Evolutionary conservation across 2,113 vertebrate species (phyloP).

Genomic region (Elephas maximus): DNA sequence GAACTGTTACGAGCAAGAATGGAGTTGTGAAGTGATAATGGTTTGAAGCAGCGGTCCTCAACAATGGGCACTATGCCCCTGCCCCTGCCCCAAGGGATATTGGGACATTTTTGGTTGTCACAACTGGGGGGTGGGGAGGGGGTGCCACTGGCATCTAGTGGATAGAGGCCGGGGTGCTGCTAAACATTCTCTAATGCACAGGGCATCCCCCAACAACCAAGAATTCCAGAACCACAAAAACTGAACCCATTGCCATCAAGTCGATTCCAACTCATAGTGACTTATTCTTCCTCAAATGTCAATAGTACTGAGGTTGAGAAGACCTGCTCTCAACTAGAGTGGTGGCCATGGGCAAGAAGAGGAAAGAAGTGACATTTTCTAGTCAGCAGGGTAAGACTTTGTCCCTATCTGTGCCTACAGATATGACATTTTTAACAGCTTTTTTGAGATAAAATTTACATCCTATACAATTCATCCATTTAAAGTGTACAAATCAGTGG

Average conservation of each 20-base stretch:
- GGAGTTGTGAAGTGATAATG: not conserved
- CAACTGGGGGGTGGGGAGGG: not conserved
- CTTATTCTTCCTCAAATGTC: not conserved
- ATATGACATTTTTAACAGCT: not conserved
- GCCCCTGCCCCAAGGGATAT: fast-evolving
- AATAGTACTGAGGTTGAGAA: not conserved
- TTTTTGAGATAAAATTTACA: not conserved
- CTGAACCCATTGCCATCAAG: no score
- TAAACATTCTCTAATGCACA: not conserved
- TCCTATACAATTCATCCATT: not conserved
- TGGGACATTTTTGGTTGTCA: not conserved
- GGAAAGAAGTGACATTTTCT: not conserved
- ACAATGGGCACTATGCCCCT: no score
- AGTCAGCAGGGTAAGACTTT: not conserved
- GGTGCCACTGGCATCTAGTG: not conserved
- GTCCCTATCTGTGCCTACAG: not conserved
- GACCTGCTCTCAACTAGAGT: not conserved
- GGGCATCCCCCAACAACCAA: not conserved
- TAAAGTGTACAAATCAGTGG: not conserved
- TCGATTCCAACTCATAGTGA: no score
- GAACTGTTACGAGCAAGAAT: no score
- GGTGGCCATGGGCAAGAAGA: not conserved
- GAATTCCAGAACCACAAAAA: not conserved
- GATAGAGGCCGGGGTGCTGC: not conserved
- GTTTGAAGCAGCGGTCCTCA: not conserved